phyloP scores from a whole-genome alignment of 2,113 vertebrate species.

The Macheiramphus alcinus region DNA sequence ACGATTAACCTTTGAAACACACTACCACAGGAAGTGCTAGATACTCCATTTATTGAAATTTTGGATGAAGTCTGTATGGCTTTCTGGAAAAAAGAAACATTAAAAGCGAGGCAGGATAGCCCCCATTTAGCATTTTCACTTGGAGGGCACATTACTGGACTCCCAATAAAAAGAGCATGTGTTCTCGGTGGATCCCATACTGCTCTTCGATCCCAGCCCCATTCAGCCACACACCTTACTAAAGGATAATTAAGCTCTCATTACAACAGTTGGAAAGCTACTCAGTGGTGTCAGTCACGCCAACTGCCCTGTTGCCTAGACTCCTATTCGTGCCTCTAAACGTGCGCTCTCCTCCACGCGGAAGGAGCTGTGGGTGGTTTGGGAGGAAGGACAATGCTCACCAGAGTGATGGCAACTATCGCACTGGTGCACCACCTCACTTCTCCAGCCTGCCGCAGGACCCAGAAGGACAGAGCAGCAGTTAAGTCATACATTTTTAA shows the following conservation, averaged over 20 bases:
- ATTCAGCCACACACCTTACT: not conserved
- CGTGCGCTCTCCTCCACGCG: accelerated
- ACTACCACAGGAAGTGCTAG: constrained; percentile 29
- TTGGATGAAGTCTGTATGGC: not conserved
- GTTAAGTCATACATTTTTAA: not conserved
- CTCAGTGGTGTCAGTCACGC: not conserved
- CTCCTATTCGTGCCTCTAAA: not conserved
- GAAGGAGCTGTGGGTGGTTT: not conserved
- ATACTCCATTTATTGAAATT: not conserved
- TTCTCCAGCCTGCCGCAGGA: not conserved
- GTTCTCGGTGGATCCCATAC: not conserved
- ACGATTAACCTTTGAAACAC: constrained; percentile 64
- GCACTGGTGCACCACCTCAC: accelerated
- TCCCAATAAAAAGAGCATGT: not conserved
- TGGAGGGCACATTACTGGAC: not conserved
- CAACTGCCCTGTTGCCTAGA: not conserved
- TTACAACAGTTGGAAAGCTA: not conserved
- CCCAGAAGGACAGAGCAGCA: not conserved
- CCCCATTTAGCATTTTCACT: not conserved
- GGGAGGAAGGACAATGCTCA: not conserved
- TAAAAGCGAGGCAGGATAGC: not conserved
- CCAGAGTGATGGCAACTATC: not conserved
- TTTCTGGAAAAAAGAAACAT: not conserved
- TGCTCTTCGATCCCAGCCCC: not conserved
- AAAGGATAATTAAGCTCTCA: not conserved